Evolutionary conservation across 2,797 vertebrate species (phyloP).

Genomic region (Morus bassanus): DNA sequence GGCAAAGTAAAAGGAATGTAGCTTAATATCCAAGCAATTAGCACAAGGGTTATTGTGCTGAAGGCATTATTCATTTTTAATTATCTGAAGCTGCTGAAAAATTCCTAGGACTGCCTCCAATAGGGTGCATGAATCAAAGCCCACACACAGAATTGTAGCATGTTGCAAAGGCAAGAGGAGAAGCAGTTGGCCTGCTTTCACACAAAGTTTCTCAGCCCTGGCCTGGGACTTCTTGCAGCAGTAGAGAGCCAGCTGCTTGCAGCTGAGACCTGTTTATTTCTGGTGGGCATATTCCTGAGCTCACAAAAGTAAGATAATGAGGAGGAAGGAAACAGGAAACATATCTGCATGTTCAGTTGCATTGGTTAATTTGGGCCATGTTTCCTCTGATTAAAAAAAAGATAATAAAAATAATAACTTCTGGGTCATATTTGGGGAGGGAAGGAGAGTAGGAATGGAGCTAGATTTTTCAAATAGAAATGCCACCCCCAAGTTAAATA

Average conservation of each 20-base stretch:
- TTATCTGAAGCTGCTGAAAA: slow-evolving; percentile 55
- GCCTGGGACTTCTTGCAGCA: neutral
- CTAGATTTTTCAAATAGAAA: neutral
- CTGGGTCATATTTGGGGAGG: neutral
- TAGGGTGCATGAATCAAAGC: slow-evolving; percentile 6
- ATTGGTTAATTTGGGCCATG: slow-evolving; percentile 30
- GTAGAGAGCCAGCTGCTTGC: slow-evolving; percentile 15
- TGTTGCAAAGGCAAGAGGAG: slow-evolving; percentile 8
- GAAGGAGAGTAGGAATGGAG: neutral
- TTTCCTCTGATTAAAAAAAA: neutral
- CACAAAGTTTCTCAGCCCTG: neutral
- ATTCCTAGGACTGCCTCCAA: slow-evolving; percentile 56
- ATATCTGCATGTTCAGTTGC: neutral
- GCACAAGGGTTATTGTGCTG: slow-evolving; percentile 53
- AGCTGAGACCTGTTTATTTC: slow-evolving; percentile 29
- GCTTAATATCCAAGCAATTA: slow-evolving; percentile 49
- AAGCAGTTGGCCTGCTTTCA: neutral
- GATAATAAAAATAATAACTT: neutral
- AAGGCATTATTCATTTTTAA: slow-evolving; percentile 54
- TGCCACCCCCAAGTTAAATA: neutral
- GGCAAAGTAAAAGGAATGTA: slow-evolving; percentile 45
- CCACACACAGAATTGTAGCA: slow-evolving; percentile 44
- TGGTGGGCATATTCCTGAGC: slow-evolving; percentile 10
- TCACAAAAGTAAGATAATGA: neutral
- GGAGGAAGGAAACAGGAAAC: slow-evolving; percentile 43